phyloP scores from a whole-genome alignment of 2,888 invertebrate species.

The Pasiphila rectangulata region DNA sequence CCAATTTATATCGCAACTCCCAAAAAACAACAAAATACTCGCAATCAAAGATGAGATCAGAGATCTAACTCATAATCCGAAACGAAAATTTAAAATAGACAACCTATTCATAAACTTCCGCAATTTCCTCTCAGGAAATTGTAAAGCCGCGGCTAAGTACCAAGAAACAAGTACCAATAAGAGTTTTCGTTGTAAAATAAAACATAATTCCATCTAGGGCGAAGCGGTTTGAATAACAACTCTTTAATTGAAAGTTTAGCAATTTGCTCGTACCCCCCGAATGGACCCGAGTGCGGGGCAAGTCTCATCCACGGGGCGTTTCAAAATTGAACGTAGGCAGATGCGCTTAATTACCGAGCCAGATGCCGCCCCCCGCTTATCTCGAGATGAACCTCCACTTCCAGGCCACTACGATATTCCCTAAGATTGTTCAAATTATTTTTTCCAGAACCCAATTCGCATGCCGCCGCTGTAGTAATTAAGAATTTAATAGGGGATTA shows the following conservation, averaged over 20 bases:
- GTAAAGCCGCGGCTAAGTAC: conserved; percentile 60
- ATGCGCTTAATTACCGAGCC: conserved; percentile 78
- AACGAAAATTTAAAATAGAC: conserved; percentile 48
- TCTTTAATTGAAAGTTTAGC: conserved; percentile 82
- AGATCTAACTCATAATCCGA: conserved; percentile 31
- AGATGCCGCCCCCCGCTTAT: conserved; percentile 71
- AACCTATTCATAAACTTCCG: conserved; percentile 55
- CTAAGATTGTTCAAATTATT: conserved; percentile 60
- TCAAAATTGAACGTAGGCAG: conserved; percentile 81
- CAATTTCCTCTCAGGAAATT: conserved; percentile 56
- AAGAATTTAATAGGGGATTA: conserved; percentile 54
- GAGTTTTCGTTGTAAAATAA: conserved; percentile 70
- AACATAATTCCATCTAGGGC: conserved; percentile 71
- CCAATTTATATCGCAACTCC: conserved; percentile 30
- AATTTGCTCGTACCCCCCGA: conserved; percentile 78
- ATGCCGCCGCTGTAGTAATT: conserved; percentile 48
- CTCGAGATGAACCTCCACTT: conserved; percentile 71
- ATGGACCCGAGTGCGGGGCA: conserved; percentile 75
- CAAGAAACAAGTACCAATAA: conserved; percentile 66
- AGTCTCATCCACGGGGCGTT: conserved; percentile 74
- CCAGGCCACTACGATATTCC: conserved; percentile 57
- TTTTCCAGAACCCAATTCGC: conserved; percentile 57
- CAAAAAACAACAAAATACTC: conserved; percentile 26
- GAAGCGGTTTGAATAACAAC: conserved; percentile 79
- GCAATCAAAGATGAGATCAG: conserved; percentile 36